These are phyloP conservation scores for Ditylenchus dipsaci DNA, from an alignment of 1,140 invertebrate genomes.

Conservation along the genomic window DNA sequence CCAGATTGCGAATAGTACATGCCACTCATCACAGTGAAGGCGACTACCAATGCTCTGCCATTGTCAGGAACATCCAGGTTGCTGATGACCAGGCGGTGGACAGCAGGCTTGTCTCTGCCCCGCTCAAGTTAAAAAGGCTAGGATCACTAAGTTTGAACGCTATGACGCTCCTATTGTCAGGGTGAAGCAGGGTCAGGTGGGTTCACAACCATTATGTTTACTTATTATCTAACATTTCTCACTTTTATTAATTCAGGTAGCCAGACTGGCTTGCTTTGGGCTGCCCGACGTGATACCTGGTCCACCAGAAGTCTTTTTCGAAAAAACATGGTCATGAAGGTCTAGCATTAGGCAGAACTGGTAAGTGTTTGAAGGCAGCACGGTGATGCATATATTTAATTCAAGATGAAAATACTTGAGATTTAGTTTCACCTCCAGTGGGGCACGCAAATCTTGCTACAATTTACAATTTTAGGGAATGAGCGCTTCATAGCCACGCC, in stretches of 20 bases:
- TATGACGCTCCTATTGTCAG: constrained; percentile 16
- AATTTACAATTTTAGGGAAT: constrained; percentile 35
- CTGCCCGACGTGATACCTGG: constrained; percentile 43
- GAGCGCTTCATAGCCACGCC: constrained; percentile 44
- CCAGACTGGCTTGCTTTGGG: constrained; percentile 33
- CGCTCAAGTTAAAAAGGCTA: constrained; percentile 26
- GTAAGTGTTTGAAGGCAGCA: constrained; percentile 18
- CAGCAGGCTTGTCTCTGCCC: constrained; percentile 37
- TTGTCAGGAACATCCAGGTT: constrained; percentile 28
- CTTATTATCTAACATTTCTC: neutral
- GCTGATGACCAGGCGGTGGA: constrained; percentile 14
- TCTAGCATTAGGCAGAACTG: constrained; percentile 36
- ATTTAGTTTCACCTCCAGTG: too few species aligned
- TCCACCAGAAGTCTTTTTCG: constrained; percentile 48
- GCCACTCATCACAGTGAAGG: constrained; percentile 38
- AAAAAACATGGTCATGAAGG: constrained; percentile 45
- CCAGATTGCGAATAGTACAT: constrained; percentile 20
- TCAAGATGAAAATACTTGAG: too few species aligned
- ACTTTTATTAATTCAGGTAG: constrained; percentile 12
- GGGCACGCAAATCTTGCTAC: too few species aligned
- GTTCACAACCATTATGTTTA: neutral
- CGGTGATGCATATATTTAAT: too few species aligned
- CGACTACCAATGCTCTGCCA: constrained; percentile 38
- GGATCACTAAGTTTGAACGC: constrained; percentile 40
- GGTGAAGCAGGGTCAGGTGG: constrained; percentile 25